Base-by-base conservation (phyloP, 2,797 vertebrate species). In the Poeciliopsis presidionis region DNA sequence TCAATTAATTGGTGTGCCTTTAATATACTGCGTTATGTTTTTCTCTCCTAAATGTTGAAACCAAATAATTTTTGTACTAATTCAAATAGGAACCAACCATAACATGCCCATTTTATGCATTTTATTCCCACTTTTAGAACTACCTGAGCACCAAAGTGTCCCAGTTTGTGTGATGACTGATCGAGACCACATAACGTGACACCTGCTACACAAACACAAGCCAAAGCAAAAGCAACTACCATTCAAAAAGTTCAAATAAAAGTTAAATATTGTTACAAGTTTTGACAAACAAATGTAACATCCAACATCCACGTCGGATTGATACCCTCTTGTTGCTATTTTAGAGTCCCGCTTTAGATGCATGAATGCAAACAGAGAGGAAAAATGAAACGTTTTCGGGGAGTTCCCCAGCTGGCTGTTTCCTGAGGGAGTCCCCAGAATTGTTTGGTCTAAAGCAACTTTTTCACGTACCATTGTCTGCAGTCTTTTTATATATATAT, bases 361-460 rank as follows among this genome's bases (percentile, higher is more conserved):
- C 14, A 57, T 74, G 51, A 57, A 57, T 43, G 53, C 51, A 74
- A 74, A 74, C 25, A 18, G 13, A 41, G 16, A 57, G 53, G 36
- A 7, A 57, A 55, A 73, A 69, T 25, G 20, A 67, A 43, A 70
- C 1, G 6, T 41, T 73, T 73, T n/a, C 0, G n/a, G 75, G 75
- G 36, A 76, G 63, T 43, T 76, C 43, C 30, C 55, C 30, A 7
- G 30, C 59, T 46, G 61, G 47, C 18, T n/a, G 7, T 36, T 49
- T 72, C 67, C 51, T 77, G 4, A 77, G 76, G 51, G 76, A 77
- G 51, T 59, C 51, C 76, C 67, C 28, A 36, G 43, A 57, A 39
- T 28, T 69, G 33, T 61, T 55, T 72, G 12, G 69, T 47, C 11
- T 77, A 45, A 76, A 76, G 30, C 30, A 65, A 57, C 51, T 65